A percentile compares a stretch with the other conserved stretches of the same genome.
These are phyloP conservation scores for Ciconia nigra DNA, from an alignment of 2,797 vertebrate genomes.

Conservation along the genomic window DNA sequence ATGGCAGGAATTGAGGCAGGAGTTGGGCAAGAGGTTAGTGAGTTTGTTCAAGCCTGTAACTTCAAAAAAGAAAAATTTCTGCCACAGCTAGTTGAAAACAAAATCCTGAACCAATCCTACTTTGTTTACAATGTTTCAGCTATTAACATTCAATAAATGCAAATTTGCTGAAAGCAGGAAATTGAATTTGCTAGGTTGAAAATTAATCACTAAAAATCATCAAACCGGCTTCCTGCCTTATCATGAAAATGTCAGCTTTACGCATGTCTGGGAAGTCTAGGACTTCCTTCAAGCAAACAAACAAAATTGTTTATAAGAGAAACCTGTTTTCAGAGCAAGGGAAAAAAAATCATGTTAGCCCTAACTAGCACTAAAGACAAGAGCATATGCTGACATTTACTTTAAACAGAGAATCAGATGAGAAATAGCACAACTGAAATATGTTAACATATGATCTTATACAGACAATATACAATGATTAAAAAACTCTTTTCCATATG, in stretches of 20 bases:
- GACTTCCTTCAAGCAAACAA: slow-evolving; percentile 19
- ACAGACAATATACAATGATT: not conserved
- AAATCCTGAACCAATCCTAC: not conserved
- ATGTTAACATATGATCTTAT: not conserved
- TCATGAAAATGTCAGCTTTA: not conserved
- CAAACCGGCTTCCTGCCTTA: not conserved
- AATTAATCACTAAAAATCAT: not conserved
- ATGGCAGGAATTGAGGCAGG: not conserved
- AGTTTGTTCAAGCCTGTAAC: not conserved
- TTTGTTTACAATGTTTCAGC: not conserved
- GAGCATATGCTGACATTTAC: slow-evolving; percentile 1
- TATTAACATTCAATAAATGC: not conserved
- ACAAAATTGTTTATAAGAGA: not conserved
- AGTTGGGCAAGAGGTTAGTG: not conserved
- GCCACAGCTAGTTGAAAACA: not conserved
- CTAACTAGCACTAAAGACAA: not conserved
- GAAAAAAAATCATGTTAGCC: not conserved
- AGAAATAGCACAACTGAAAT: slow-evolving; percentile 16
- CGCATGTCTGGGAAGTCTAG: not conserved
- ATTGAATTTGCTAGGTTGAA: not conserved
- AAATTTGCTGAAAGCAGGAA: not conserved
- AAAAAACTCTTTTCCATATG: not conserved
- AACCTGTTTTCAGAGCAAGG: not conserved
- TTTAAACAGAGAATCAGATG: slow-evolving; percentile 13
- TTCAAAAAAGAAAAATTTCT: not conserved